Evolutionary conservation across 1,140 invertebrate species (phyloP), one percentile per base, ranked within the genome.

Genomic region (Leucophenga varia): DNA sequence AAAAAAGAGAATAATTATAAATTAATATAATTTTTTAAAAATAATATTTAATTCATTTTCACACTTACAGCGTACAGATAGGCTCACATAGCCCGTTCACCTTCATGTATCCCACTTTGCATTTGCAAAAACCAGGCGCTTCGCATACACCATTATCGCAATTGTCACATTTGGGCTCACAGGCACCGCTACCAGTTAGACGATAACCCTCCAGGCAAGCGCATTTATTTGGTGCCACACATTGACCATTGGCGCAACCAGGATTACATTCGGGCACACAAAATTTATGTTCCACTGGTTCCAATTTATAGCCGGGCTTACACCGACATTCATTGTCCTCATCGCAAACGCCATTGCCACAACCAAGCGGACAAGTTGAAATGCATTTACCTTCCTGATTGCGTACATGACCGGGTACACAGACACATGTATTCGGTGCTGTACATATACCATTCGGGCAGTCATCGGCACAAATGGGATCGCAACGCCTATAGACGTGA

Each of bases 371-470:
- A n/a, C 72, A 75, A 19, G 67, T 75, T 12, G 67, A 64, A 28
- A 75, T 67, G 51, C 72, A 75, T 42, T 60, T 65, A n/a, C 59
- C 67, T 28, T 59, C 59, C 10, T 30, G 30, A 16, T 59, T 72
- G 2, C 77, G 78, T 6, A 84, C 80, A 54, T 82, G 81, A 21
- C 81, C 81, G 1, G 69, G 76, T 49, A 83, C 81, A 47, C 50
- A 80, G 73, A 73, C 79, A 58, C 85, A 86, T 1, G 65, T 75
- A 7, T 85, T 77, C 2, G 84, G 84, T 0, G 77, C 80, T 3
- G 73, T 64, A 59, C 85, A 87, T 10, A 78, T 72, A 0, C 79
- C 81, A 55, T 86, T 83, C 2, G 78, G 63, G 49, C 84, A 85
- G 7, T 77, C 77, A 19, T 78, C 61, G 1, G 53, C 64, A 54